These are phyloP conservation scores for Lathronympha strigana DNA, from an alignment of 2,888 invertebrate species.

Conservation along the genomic window DNA sequence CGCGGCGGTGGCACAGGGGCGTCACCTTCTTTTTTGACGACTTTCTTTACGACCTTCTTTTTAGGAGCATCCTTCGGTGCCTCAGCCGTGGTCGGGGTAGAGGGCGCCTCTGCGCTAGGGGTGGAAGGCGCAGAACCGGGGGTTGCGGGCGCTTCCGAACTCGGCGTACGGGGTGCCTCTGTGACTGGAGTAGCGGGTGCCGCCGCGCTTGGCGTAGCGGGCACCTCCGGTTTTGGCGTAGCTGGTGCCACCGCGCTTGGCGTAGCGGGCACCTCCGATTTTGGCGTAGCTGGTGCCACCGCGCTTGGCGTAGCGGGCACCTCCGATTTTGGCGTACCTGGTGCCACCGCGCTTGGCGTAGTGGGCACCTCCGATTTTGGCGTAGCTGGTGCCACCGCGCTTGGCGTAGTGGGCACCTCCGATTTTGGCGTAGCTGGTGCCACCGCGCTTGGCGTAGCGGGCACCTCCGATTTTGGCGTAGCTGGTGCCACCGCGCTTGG, in stretches of 20 bases:
- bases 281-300: background rate
- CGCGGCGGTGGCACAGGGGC: conserved; percentile 82
- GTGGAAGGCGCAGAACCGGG: conserved; percentile 44
- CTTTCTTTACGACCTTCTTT: conserved; percentile 78
- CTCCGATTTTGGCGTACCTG: conserved; percentile 30
- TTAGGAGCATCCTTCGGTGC: conserved; percentile 61
- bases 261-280: background rate
- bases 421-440: background rate
- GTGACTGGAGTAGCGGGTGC: background rate
- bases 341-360: conserved; percentile 48
- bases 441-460: background rate
- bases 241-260: background rate
- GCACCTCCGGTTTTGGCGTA: background rate
- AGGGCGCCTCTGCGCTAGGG: conserved; percentile 43
- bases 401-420: background rate
- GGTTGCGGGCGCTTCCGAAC: background rate
- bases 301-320: conserved; percentile 43
- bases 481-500: background rate
- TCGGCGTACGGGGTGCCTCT: background rate
- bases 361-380: conserved; percentile 42
- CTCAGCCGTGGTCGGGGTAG: conserved; percentile 46
- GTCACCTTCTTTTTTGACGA: conserved; percentile 79
- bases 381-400: background rate
- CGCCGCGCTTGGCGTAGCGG: background rate
- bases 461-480: background rate